Evolutionary conservation across 2,113 vertebrate species (phyloP).

Genomic region (Toxostoma redivivum): DNA sequence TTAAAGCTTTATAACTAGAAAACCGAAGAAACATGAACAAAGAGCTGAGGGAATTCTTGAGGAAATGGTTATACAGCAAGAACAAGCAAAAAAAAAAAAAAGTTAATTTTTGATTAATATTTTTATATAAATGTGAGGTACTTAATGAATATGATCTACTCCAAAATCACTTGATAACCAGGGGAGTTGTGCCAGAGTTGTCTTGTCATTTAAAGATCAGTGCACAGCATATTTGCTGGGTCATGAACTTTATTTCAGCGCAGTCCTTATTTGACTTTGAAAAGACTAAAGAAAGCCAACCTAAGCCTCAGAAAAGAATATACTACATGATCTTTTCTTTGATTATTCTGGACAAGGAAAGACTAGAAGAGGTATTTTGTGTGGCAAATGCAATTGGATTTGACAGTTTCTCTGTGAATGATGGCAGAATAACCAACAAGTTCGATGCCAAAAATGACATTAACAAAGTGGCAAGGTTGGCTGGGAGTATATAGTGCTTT

Average conservation of each 20-base stretch:
- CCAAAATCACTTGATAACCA: not conserved
- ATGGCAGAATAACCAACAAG: not conserved
- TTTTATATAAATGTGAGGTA: not conserved
- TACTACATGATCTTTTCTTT: not conserved
- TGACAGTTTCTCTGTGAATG: not conserved
- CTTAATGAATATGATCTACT: not conserved
- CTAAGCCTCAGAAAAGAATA: not conserved
- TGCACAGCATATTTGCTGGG: not conserved
- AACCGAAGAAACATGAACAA: not conserved
- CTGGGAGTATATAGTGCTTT: not conserved
- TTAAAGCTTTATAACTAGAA: not conserved
- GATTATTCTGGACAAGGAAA: not conserved
- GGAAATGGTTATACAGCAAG: not conserved
- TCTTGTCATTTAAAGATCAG: not conserved
- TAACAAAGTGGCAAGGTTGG: rapidly evolving
- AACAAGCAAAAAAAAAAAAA: not conserved
- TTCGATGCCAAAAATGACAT: not conserved
- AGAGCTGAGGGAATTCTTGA: not conserved
- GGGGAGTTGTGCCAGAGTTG: not conserved
- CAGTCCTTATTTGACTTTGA: not conserved
- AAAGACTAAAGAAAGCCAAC: not conserved
- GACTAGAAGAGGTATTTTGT: not conserved
- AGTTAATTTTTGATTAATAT: not conserved
- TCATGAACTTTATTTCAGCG: not conserved
- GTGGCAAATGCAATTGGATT: not conserved